phyloP scores from a whole-genome alignment of 2,888 invertebrate genomes.

The Mantis religiosa region DNA sequence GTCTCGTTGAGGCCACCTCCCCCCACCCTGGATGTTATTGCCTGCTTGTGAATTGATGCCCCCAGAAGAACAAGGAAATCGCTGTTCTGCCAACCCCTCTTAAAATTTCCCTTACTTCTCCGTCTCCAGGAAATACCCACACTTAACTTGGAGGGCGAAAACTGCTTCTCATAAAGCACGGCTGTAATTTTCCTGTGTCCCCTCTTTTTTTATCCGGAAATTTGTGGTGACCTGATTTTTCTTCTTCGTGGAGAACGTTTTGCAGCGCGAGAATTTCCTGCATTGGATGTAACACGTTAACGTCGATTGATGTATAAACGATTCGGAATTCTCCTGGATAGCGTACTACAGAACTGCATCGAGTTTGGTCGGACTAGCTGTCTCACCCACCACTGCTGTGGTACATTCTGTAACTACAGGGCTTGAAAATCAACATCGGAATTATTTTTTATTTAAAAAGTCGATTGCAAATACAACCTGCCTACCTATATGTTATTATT shows the following conservation, averaged over 20 bases:
- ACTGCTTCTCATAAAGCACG: not conserved
- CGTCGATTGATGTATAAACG: too few relatives aligned
- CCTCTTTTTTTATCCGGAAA: not conserved
- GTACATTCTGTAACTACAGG: too few relatives aligned
- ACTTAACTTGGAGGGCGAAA: not conserved
- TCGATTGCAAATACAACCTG: too few relatives aligned
- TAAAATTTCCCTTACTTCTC: not conserved
- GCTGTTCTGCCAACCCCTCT: not conserved
- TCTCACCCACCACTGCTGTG: too few relatives aligned
- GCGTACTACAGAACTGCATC: too few relatives aligned
- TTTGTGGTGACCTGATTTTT: not conserved
- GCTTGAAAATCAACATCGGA: too few relatives aligned
- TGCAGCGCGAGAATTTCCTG: too few relatives aligned
- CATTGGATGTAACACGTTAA: too few relatives aligned
- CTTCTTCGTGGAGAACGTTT: not conserved
- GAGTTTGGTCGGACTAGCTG: too few relatives aligned
- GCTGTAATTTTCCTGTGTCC: not conserved
- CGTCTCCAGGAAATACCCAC: not conserved
- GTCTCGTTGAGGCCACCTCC: not conserved
- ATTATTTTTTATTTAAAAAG: too few relatives aligned
- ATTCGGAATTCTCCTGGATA: too few relatives aligned
- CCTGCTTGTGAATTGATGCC: not conserved
- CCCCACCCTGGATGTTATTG: not conserved
- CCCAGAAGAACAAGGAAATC: not conserved
- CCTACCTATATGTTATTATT: too few relatives aligned